Evolutionary conservation across 2,888 invertebrate genomes (phyloP), one percentile per base, ranked within the genome.

Genomic region (Patella depressa): DNA sequence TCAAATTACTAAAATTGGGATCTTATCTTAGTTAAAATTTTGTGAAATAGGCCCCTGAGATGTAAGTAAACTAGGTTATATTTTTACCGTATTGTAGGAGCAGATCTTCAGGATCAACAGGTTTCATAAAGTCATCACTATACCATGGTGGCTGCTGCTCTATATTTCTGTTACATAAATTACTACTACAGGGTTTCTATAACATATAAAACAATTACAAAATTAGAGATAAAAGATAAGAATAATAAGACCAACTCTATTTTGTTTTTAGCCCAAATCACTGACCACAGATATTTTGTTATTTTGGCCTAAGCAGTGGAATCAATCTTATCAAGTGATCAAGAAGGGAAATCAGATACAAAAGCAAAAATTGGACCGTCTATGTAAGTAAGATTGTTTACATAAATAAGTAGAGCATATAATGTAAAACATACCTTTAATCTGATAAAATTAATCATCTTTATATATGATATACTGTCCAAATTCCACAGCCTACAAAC

Each of bases 401-500:
- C 7, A 45, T 45, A 45, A 45, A 45, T 9, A 45, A 9, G 45
- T 45, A 9, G 45, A 45, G 45, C 7, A 45, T 45, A 45, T 34
- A 4, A 34, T 45, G 45, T 45, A 45, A 45, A 45, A 71, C 70
- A 78, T 79, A 90, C 91, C 85, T 86, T 80, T 75, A 77, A 79
- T 70, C 91, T 81, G 24, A 89, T 88, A 78, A 83, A 91, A 82
- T 91, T 91, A 76, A 91, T 83, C 83, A 91, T 80, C 77, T 90
- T 90, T 57, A 91, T 90, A 81, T 88, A 91, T n/a, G 84, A 83
- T 76, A 88, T 87, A 76, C 88, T 88, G 77, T 90, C 89, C 19
- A 90, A 76, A 7, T 84, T 73, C 81, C 83, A 85, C 53, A 53
- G 79, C 14, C 73, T 70, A 72, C 83, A 83, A n/a, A 84, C 59